Percentiles rank a stretch among this genome's conserved stretches.
These are phyloP conservation scores for Drosophila melanica DNA, from an alignment of 1,140 invertebrate genomes.

Conservation along the genomic window DNA sequence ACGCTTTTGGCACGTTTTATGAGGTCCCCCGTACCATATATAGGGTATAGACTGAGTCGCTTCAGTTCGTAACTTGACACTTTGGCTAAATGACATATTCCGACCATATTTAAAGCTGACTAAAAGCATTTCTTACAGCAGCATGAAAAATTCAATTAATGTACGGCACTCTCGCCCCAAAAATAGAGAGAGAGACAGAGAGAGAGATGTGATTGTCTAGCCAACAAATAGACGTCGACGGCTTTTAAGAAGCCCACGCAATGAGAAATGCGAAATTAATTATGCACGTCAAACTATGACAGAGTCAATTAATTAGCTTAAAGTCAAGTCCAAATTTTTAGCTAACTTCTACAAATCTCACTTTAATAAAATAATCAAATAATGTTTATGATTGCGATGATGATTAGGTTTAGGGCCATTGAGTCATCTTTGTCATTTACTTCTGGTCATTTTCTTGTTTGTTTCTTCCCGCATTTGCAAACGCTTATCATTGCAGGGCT, in stretches of 20 bases:
- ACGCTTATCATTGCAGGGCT: slow-evolving; percentile 13
- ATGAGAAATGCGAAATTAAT: slow-evolving; percentile 58
- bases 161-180: neutral
- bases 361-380: neutral
- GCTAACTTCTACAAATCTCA: slow-evolving; percentile 24
- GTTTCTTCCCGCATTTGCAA: slow-evolving; percentile 5
- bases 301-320: slow-evolving; percentile 61
- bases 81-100: neutral
- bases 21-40: neutral
- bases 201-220: slow-evolving; percentile 1
- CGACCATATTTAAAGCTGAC: neutral
- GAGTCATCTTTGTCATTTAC: slow-evolving; percentile 13
- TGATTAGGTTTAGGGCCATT: neutral
- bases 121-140: slow-evolving; percentile 4
- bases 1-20: slow-evolving; percentile 42
- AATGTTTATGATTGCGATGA: neutral
- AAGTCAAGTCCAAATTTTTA: slow-evolving; percentile 23
- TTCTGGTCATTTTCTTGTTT: slow-evolving; percentile 3
- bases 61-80: slow-evolving; percentile 8
- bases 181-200: neutral
- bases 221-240: slow-evolving; percentile 44
- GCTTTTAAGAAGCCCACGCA: slow-evolving; percentile 36
- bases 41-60: neutral
- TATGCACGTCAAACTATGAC: slow-evolving; percentile 58
- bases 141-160: neutral